Evolutionary conservation across 1,140 invertebrate genomes (phyloP), one percentile per base, ranked within the genome.

Genomic region (Pachyrhynchus sulphureomaculatus): DNA sequence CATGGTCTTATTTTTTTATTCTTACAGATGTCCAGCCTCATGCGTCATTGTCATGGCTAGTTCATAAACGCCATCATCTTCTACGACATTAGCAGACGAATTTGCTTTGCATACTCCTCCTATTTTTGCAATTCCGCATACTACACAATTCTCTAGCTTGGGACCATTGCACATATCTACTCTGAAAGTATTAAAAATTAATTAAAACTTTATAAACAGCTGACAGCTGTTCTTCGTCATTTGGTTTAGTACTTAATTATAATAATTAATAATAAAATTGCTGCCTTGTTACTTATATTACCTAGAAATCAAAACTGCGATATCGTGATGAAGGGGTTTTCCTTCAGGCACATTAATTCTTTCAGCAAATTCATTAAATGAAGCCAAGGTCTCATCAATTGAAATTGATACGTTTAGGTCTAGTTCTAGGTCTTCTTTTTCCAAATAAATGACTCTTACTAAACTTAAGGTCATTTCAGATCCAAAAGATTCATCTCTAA

Each of bases 131-230:
- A 36, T 20, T 4, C 47, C 47, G 15, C 29, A 34, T 4, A 49
- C 47, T 20, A 49, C 47, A 18, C 47, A 49, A 8, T 49, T 17
- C 10, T 49, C 24, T 2, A 49, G 26, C 34, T 49, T 36, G 4
- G 47, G 18, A 10, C 47, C 47, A 15, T 18, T 49, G 17, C 47
- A 49, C 47, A 49, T 49, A 49, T 49, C 47, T 8, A 34, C 47
- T 21, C 47, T 32, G 15, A 47, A 29, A n/a, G n/a, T n/a, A n/a
- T n/a, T n/a, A n/a, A n/a, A n/a, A n/a, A n/a, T n/a, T n/a, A n/a
- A n/a, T n/a, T n/a, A n/a, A n/a, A n/a, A n/a, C n/a, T n/a, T n/a
- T n/a, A n/a, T n/a, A n/a, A n/a, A n/a, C n/a, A n/a, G n/a, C n/a
- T n/a, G n/a, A n/a, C n/a, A n/a, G n/a, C n/a, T n/a, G n/a, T n/a